Evolutionary conservation across 2,113 vertebrate genomes (phyloP).

Genomic region (Regulus satrapa): DNA sequence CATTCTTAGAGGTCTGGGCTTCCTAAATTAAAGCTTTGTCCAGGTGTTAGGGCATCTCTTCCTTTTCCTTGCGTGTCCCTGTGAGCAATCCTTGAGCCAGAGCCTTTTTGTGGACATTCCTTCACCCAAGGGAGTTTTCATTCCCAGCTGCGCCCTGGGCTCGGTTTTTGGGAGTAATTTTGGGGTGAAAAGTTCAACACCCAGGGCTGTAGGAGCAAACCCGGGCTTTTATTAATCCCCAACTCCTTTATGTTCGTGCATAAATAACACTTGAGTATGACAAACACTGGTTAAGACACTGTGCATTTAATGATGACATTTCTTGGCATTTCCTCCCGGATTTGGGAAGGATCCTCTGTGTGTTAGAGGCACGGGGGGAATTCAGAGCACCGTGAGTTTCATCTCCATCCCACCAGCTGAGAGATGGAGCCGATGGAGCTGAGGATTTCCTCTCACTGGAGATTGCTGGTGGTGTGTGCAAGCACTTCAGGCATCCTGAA

Average conservation of each 20-base stretch:
- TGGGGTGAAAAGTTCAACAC: not conserved
- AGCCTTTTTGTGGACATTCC: not conserved
- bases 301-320: no score
- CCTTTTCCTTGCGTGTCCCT: not conserved
- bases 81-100: not conserved
- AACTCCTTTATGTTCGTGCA: accelerated
- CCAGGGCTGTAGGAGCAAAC: not conserved
- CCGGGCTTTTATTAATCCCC: not conserved
- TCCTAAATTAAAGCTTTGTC: not conserved
- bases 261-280: not conserved
- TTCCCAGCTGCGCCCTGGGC: not conserved
- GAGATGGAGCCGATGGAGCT: not conserved
- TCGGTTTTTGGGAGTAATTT: not conserved
- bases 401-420: not conserved
- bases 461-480: not conserved
- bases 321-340: not conserved
- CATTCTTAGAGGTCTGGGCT: not conserved
- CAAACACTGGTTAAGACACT: not conserved
- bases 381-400: accelerated
- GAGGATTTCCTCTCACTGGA: not conserved
- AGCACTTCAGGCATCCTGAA: not conserved
- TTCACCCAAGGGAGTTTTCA: not conserved
- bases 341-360: not conserved
- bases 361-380: accelerated
- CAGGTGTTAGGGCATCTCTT: not conserved